Evolutionary conservation across 2,797 vertebrate species (phyloP).

Genomic region (Trachurus trachurus): DNA sequence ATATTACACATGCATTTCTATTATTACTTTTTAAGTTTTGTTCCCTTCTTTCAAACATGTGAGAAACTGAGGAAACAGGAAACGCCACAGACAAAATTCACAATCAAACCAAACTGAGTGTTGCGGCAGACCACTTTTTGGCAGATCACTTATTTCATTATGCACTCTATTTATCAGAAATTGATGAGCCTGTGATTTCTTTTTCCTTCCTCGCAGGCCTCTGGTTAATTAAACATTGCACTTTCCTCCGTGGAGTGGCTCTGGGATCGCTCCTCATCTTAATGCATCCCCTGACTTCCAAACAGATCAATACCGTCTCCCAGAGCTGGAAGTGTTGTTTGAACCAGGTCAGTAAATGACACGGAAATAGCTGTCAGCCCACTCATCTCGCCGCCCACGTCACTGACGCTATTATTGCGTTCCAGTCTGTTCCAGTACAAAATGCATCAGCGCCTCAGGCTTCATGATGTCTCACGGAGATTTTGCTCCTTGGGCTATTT

Average conservation of each 20-base stretch:
- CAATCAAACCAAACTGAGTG: background rate
- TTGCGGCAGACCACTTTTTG: background rate
- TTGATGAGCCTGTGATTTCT: background rate
- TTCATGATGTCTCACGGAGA: conserved; percentile 6
- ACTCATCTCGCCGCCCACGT: conserved; percentile 1
- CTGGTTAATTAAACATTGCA: conserved; percentile 34
- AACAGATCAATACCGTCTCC: conserved; percentile 58
- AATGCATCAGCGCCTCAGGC: background rate
- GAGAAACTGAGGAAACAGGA: background rate
- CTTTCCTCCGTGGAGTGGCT: conserved; percentile 21
- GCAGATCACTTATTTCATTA: conserved; percentile 9
- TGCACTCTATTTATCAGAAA: conserved; percentile 20
- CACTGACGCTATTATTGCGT: conserved; percentile 8
- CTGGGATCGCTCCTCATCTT: conserved; percentile 37
- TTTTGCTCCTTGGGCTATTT: conserved; percentile 2
- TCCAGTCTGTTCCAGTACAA: background rate
- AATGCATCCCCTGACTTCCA: conserved; percentile 62
- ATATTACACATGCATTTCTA: conserved; percentile 8
- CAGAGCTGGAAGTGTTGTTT: conserved; percentile 49
- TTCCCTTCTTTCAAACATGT: no score
- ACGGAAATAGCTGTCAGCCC: conserved; percentile 32
- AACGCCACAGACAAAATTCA: background rate
- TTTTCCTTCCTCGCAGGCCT: conserved; percentile 1
- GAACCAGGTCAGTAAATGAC: conserved; percentile 23
- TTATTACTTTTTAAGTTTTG: no score